Evolutionary conservation across 92 coral and sea anemone species (phyloP).

Genomic region (Porites divaricata): DNA sequence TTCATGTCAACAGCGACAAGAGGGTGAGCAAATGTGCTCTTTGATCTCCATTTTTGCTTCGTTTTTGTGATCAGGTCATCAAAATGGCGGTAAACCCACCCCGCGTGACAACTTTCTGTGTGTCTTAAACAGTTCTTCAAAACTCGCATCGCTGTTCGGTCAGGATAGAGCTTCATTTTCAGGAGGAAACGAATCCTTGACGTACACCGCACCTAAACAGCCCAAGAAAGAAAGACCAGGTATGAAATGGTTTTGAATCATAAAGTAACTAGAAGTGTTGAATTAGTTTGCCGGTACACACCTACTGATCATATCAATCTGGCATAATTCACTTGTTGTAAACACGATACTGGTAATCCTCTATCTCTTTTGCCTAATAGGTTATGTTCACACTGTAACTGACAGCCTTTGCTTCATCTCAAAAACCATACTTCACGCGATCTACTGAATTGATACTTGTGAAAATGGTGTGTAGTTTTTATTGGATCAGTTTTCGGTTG

Average conservation of each 20-base stretch:
- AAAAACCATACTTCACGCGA: too few relatives aligned
- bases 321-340: too few relatives aligned
- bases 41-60: background rate
- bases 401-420: too few relatives aligned
- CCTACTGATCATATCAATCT: too few relatives aligned
- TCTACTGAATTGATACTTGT: too few relatives aligned
- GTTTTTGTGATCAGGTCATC: slow-evolving; percentile 16
- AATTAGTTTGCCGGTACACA: too few relatives aligned
- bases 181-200: slow-evolving; percentile 93
- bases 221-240: slow-evolving; percentile 93
- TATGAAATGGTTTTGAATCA: background rate
- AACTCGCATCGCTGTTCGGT: slow-evolving; percentile 93
- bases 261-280: background rate
- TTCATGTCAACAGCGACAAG: slow-evolving; percentile 75
- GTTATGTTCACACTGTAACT: too few relatives aligned
- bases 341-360: too few relatives aligned
- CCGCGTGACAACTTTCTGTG: slow-evolving; percentile 40
- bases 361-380: too few relatives aligned
- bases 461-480: too few relatives aligned
- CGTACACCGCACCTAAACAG: slow-evolving; percentile 98
- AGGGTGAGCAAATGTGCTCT: slow-evolving; percentile 65
- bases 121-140: slow-evolving; percentile 78
- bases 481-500: too few relatives aligned
- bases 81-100: slow-evolving; percentile 23
- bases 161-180: slow-evolving; percentile 90